Base-by-base conservation (phyloP, 2,113 vertebrate species). In the Scartelaos histophorus region DNA sequence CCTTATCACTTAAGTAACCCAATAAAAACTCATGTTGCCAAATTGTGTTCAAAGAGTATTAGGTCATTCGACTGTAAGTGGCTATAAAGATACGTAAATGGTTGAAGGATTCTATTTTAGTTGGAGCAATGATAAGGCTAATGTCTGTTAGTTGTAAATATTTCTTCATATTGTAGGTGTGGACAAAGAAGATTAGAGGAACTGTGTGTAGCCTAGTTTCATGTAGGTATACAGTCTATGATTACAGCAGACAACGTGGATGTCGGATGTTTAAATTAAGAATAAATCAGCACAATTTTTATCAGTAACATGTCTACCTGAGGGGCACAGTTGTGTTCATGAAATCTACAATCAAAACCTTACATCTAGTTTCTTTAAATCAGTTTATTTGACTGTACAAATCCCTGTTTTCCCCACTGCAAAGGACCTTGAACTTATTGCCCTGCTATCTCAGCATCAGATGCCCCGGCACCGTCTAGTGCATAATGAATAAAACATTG, bases 401-500 rank as follows among this genome's bases (percentile, higher is more conserved):
- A 64, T 43, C 34, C 12, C 61, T 43, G 19, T 19, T n/a, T 35
- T 64, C 34, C 16, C 19, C 3, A 9, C 29, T 10, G 15, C 19
- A 49, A 49, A 24, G 11, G 43, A 25, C 21, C 45, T n/a, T 35
- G 35, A 10, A 43, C 46, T 21, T 49, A 21, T 67, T 22, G 21
- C 46, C 51, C 69, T 80, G 65, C 0, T n/a, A 25, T 43, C 15
- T 70, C 54, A 68, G 71, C 71, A 72, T 66, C 66, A 61, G 57
- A 16, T 75, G 16, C 66, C 65, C 38, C 19, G 34, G 38, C 6
- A 60, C 67, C n/a, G 64, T 38, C 58, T 71, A 10, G 19, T 73
- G 68, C 56, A 57, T 29, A 38, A 74, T 87, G 15, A 90, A 83
- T 88, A 79, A 83, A 85, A 78, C 45, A 86, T 87, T 19, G 43